phyloP scores from a whole-genome alignment of 2,888 invertebrate species.

The Laothoe populi region DNA sequence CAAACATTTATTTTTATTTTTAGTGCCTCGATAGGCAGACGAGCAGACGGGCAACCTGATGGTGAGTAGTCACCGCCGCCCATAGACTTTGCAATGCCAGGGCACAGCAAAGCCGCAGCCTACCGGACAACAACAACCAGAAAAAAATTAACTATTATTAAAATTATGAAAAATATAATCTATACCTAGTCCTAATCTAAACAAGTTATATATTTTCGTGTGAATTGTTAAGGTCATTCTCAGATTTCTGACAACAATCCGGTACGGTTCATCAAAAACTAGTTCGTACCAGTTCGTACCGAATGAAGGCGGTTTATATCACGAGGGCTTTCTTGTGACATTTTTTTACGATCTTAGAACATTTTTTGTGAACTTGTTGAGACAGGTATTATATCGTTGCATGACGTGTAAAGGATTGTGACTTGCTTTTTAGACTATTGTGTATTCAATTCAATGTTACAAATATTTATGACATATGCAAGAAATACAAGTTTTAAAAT shows the following conservation, averaged over 20 bases:
- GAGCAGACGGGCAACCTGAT: no score
- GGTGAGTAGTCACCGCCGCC: no score
- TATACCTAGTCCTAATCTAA: background rate
- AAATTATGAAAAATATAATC: background rate
- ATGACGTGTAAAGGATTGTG: no score
- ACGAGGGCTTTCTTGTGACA: slow-evolving; percentile 39
- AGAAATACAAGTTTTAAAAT: no score
- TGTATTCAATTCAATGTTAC: no score
- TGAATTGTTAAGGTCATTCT: background rate
- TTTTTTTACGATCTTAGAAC: slow-evolving; percentile 25
- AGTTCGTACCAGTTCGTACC: slow-evolving; percentile 28
- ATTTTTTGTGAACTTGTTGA: slow-evolving; percentile 38
- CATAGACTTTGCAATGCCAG: no score
- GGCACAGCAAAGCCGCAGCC: no score
- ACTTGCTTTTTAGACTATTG: no score
- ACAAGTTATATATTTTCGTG: background rate
- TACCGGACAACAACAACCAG: no score
- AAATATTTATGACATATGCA: no score
- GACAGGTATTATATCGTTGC: slow-evolving; percentile 30
- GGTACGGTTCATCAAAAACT: background rate
- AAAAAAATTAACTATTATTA: background rate
- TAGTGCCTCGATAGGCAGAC: no score
- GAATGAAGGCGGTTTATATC: slow-evolving; percentile 24
- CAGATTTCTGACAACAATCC: background rate
- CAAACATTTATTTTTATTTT: no score